Percentiles rank a stretch among this genome's conserved stretches.
Evolutionary conservation across 2,113 vertebrate species (phyloP).

Genomic region (Nettapus auritus): DNA sequence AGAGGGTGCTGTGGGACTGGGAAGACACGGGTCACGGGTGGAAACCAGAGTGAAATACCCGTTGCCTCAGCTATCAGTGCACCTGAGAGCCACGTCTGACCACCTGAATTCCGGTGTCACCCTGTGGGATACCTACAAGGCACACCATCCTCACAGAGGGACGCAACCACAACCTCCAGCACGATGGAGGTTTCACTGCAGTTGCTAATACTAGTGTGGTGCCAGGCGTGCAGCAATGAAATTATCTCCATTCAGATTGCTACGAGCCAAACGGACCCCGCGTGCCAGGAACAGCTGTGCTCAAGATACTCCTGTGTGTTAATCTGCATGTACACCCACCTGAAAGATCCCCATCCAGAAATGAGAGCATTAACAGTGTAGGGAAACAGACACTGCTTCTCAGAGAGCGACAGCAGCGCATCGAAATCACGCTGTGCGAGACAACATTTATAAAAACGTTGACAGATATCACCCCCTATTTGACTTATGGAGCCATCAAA

Average conservation of each 20-base stretch:
- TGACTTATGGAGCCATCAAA: slow-evolving; percentile 68
- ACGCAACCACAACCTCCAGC: background rate
- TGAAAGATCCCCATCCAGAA: background rate
- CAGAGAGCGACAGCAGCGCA: background rate
- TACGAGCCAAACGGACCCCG: slow-evolving; percentile 2
- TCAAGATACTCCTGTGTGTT: background rate
- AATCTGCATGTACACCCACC: slow-evolving; percentile 12
- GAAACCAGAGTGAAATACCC: background rate
- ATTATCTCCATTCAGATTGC: background rate
- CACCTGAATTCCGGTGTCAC: background rate
- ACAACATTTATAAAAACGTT: slow-evolving; percentile 70
- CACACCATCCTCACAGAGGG: background rate
- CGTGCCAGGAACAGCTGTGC: background rate
- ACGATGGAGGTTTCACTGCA: background rate
- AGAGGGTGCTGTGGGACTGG: background rate
- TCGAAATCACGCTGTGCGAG: slow-evolving; percentile 41
- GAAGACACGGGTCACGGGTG: background rate
- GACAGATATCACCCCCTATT: slow-evolving; percentile 62
- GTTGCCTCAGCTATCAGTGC: background rate
- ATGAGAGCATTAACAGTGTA: background rate
- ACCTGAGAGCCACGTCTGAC: background rate
- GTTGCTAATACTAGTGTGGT: background rate
- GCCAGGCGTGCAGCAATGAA: background rate
- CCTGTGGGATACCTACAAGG: background rate
- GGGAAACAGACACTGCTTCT: background rate